Conservation (phyloP, 2,113 vertebrate species). For the Heterochromis multidens region DNA sequence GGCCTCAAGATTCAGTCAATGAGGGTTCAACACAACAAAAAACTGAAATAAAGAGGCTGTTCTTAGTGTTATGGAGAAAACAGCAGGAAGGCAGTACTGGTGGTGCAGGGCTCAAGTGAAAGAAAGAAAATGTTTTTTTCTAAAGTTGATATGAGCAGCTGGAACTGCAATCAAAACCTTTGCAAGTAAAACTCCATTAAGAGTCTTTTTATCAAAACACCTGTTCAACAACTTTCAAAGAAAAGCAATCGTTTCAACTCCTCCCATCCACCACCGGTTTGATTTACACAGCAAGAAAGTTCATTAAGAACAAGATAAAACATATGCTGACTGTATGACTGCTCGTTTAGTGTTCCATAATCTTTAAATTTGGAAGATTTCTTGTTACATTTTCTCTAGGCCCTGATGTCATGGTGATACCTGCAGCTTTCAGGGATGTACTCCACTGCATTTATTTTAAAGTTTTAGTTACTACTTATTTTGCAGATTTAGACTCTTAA, state of each 20-base stretch:
- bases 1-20: background rate
- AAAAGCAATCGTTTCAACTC: background rate
- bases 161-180: background rate
- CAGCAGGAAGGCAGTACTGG: background rate
- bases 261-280: background rate
- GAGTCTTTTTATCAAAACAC: background rate
- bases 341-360: background rate
- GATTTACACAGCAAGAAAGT: background rate
- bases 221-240: background rate
- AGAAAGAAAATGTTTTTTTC: background rate
- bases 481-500: background rate
- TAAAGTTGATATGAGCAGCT: background rate
- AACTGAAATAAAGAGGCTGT: background rate
- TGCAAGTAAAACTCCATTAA: background rate
- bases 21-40: background rate
- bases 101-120: background rate
- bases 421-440: background rate
- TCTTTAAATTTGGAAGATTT: background rate
- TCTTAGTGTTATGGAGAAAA: background rate
- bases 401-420: background rate
- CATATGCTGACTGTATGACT: background rate
- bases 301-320: background rate
- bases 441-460: background rate
- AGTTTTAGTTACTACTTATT: background rate
- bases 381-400: background rate